phyloP scores from a whole-genome alignment of 2,888 invertebrate genomes.

The Germaria angustata region DNA sequence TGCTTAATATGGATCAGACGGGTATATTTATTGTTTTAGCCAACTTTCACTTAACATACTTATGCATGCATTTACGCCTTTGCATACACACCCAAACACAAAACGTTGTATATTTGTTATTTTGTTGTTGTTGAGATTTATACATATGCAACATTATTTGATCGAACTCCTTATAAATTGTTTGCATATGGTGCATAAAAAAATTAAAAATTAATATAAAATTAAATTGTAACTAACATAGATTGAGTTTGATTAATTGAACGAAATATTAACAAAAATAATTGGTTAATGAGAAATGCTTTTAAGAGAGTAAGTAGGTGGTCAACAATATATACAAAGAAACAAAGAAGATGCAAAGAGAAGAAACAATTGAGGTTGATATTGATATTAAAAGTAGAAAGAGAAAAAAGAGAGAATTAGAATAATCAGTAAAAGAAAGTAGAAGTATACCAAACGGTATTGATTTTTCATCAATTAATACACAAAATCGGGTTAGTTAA shows the following conservation, averaged over 20 bases:
- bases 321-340: conserved; percentile 60
- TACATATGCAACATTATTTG: background rate
- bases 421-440: conserved; percentile 50
- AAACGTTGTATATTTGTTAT: too few relatives aligned
- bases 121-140: background rate
- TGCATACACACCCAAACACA: background rate
- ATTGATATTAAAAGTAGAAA: conserved; percentile 63
- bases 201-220: background rate
- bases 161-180: background rate
- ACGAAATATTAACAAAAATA: conserved; percentile 39
- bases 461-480: conserved; percentile 20
- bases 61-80: background rate
- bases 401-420: conserved; percentile 56
- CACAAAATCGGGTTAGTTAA: background rate
- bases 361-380: conserved; percentile 67
- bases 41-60: conserved; percentile 26
- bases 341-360: conserved; percentile 60
- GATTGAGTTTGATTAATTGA: background rate
- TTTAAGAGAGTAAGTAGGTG: conserved; percentile 51
- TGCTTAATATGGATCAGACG: too few relatives aligned
- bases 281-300: conserved; percentile 66
- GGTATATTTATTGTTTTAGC: conserved; percentile 21
- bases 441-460: conserved; percentile 45
- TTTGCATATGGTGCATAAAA: conserved; percentile 49
- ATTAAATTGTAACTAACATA: conserved; percentile 29